A percentile compares a stretch with the other conserved stretches of the same genome.
These are phyloP conservation scores for Agelas oroides DNA, from an alignment of 37 sponge, comb jelly and placozoan genomes.

Conservation along the genomic window DNA sequence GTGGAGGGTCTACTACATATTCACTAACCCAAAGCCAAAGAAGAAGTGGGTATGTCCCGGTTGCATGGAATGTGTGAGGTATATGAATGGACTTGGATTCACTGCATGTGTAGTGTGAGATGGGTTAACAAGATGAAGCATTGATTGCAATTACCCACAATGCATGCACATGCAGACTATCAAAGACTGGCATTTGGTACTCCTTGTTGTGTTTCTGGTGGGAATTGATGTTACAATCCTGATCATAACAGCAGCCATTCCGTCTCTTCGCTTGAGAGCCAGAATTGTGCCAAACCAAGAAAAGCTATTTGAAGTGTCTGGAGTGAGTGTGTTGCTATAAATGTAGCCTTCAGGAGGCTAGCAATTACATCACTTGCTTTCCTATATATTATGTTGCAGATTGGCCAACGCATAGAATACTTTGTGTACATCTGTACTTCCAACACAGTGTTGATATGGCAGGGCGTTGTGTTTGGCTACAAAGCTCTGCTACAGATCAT, in stretches of 20 bases:
- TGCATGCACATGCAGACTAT: not conserved
- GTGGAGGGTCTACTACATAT: slow-evolving; percentile 40
- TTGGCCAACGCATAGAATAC: not conserved
- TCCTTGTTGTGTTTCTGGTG: not conserved
- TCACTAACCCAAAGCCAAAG: slow-evolving; percentile 39
- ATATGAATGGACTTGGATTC: too few species aligned
- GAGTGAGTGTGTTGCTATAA: too few species aligned
- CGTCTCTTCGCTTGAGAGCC: not conserved
- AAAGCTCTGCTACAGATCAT: slow-evolving; percentile 28
- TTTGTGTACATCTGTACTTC: slow-evolving; percentile 23
- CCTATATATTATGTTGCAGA: not conserved
- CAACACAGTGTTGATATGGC: not conserved
- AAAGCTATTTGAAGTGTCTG: not conserved
- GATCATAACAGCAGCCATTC: not conserved
- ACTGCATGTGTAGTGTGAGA: too few species aligned
- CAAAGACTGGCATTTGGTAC: slow-evolving; percentile 19
- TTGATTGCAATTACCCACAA: too few species aligned
- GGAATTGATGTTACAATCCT: slow-evolving; percentile 4
- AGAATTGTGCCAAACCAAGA: not conserved
- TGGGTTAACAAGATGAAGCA: too few species aligned
- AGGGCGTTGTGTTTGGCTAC: slow-evolving; percentile 32
- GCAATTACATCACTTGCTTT: not conserved
- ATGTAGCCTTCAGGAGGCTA: not conserved
- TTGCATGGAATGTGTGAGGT: too few species aligned
- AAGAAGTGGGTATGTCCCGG: slow-evolving; percentile 9